These are phyloP conservation scores for Julus scanicus DNA, from an alignment of 2,888 invertebrate species.

Conservation along the genomic window DNA sequence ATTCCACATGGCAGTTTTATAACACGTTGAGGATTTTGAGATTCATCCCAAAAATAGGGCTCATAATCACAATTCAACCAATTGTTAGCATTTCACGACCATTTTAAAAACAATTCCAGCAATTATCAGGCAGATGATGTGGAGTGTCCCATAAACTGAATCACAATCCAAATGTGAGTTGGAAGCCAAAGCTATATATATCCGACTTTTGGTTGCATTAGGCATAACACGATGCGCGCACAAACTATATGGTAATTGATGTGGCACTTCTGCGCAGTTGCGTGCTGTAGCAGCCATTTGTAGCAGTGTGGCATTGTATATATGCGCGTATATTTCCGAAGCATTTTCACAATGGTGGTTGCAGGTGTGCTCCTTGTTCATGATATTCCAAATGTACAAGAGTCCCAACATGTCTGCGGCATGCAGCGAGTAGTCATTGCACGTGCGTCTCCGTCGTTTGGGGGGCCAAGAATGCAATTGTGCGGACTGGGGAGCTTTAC, in stretches of 20 bases:
- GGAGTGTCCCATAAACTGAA: neutral
- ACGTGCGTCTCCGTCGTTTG: slow-evolving; percentile 28
- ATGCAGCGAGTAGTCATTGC: neutral
- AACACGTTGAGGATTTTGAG: no score
- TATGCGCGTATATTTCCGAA: neutral
- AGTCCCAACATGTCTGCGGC: neutral
- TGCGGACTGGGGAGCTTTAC: slow-evolving; percentile 46
- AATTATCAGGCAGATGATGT: neutral
- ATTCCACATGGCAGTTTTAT: no score
- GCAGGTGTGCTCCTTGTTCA: neutral
- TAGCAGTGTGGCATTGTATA: no score
- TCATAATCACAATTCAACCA: neutral
- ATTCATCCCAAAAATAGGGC: no score
- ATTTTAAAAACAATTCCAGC: neutral
- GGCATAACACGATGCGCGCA: neutral
- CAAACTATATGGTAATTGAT: neutral
- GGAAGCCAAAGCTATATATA: neutral
- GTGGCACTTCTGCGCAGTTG: slow-evolving; percentile 5
- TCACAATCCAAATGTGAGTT: neutral
- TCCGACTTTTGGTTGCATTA: neutral
- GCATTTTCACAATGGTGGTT: neutral
- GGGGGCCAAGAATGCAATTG: slow-evolving; percentile 50
- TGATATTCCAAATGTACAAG: neutral
- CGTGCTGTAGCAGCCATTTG: neutral
- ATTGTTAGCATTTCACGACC: neutral